Percentiles rank a stretch among this genome's conserved stretches.
Evolutionary conservation across 2,888 invertebrate genomes (phyloP).

Genomic region (Parochlus steinenii): DNA sequence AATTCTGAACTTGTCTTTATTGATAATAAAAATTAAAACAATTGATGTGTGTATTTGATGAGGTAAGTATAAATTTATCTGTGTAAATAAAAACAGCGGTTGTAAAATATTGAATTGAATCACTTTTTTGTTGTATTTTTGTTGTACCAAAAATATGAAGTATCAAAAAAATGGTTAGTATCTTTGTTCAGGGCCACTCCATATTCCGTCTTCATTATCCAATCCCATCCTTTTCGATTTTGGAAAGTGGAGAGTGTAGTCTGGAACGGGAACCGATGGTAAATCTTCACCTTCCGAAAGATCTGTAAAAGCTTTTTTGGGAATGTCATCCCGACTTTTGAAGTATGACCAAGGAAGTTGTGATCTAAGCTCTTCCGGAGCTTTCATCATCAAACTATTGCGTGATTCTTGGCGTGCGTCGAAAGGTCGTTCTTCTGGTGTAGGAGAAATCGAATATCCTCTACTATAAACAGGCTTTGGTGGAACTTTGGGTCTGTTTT

Average conservation of each 20-base stretch:
- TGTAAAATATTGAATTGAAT: no score
- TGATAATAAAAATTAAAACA: no score
- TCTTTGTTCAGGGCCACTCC: constrained; percentile 4
- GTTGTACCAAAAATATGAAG: no score
- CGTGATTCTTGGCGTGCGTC: constrained; percentile 2
- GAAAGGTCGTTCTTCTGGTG: no score
- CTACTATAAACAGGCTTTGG: constrained; percentile 5
- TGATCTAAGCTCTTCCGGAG: constrained; percentile 33
- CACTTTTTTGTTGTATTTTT: no score
- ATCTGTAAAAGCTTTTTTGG: constrained; percentile 29
- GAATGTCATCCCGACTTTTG: constrained; percentile 26
- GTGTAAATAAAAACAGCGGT: no score
- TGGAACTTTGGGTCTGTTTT: constrained; percentile 3
- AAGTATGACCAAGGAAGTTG: constrained; percentile 46
- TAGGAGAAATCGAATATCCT: neutral
- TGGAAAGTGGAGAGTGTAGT: constrained; percentile 35
- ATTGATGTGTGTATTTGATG: no score
- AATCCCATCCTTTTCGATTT: constrained; percentile 22
- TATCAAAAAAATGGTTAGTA: no score
- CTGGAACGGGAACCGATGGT: constrained; percentile 43
- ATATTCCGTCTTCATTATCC: constrained; percentile 13
- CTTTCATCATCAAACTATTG: neutral
- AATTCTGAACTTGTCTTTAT: no score
- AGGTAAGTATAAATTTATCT: no score
- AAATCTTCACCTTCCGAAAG: constrained; percentile 35